Evolutionary conservation across 2,888 invertebrate species (phyloP).

Genomic region (Epinotia ramella): DNA sequence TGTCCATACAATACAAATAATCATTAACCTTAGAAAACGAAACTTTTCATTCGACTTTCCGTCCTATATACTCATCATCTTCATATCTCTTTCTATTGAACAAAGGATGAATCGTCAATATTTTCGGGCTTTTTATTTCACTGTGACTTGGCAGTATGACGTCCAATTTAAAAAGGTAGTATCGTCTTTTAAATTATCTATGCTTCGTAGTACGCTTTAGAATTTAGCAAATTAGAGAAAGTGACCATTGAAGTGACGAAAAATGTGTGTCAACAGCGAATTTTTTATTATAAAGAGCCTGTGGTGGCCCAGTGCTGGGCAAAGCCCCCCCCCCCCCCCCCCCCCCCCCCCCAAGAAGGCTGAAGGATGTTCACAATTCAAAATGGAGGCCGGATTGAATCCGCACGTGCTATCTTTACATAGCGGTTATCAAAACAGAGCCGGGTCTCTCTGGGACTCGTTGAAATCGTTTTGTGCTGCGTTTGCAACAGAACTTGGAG

Average conservation of each 20-base stretch:
- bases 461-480: background rate
- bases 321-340: no score
- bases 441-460: background rate
- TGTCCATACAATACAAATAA: conserved; percentile 41
- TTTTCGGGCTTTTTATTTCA: conserved; percentile 44
- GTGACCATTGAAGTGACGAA: conserved; percentile 27
- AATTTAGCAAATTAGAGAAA: conserved; percentile 35
- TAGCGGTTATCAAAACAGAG: conserved; percentile 28
- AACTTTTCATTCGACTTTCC: conserved; percentile 48
- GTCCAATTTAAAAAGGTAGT: conserved; percentile 8
- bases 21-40: conserved; percentile 52
- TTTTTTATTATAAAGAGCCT: background rate
- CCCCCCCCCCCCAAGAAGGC: background rate
- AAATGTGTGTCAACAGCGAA: conserved; percentile 32
- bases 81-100: conserved; percentile 41
- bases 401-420: conserved; percentile 32
- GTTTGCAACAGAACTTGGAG: no score
- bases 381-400: conserved; percentile 8
- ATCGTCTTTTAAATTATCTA: background rate
- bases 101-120: conserved; percentile 49
- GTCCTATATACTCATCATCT: conserved; percentile 33
- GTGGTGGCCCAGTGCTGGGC: no score
- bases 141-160: conserved; percentile 45
- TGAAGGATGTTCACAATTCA: background rate
- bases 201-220: conserved; percentile 4